Conservation (phyloP, 2,797 vertebrate species). For the Chromis chromis region DNA sequence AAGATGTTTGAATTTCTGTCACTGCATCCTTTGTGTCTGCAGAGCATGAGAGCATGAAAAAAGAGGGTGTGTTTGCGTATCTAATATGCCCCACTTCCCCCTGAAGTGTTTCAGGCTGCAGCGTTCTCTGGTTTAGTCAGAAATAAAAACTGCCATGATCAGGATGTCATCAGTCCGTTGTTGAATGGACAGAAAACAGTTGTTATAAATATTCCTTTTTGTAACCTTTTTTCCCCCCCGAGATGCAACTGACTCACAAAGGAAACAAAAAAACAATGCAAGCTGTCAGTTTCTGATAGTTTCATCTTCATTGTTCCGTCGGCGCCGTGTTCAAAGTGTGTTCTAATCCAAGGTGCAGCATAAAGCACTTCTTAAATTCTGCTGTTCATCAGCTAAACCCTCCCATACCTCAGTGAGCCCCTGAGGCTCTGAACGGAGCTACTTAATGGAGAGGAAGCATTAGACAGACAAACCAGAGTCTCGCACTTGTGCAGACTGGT, state of each 20-base stretch:
- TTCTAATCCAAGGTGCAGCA: constrained; percentile 12
- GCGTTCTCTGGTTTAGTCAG: not conserved
- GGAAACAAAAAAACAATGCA: too few relatives aligned
- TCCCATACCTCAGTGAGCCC: constrained; percentile 2
- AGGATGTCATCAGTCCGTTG: not conserved
- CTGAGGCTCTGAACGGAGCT: constrained; percentile 22
- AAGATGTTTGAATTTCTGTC: constrained; percentile 21
- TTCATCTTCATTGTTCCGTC: not conserved
- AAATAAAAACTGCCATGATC: not conserved
- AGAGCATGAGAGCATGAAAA: not conserved
- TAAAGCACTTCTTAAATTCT: constrained; percentile 20
- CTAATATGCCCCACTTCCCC: not conserved
- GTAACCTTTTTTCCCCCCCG: too few relatives aligned
- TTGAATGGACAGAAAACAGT: too few relatives aligned
- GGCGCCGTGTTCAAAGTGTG: constrained; percentile 5
- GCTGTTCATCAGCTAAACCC: constrained; percentile 26
- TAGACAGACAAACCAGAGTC: constrained; percentile 18
- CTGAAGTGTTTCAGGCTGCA: constrained; percentile 2
- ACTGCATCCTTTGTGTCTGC: not conserved
- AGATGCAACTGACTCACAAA: too few relatives aligned
- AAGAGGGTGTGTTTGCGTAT: constrained; percentile 1
- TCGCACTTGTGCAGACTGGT: constrained; percentile 32
- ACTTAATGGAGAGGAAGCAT: constrained; percentile 25
- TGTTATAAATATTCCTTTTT: too few relatives aligned
- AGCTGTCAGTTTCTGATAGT: constrained; percentile 3